Conservation (phyloP, 64 coral and sea anemone genomes). For the Montipora foliosa region DNA sequence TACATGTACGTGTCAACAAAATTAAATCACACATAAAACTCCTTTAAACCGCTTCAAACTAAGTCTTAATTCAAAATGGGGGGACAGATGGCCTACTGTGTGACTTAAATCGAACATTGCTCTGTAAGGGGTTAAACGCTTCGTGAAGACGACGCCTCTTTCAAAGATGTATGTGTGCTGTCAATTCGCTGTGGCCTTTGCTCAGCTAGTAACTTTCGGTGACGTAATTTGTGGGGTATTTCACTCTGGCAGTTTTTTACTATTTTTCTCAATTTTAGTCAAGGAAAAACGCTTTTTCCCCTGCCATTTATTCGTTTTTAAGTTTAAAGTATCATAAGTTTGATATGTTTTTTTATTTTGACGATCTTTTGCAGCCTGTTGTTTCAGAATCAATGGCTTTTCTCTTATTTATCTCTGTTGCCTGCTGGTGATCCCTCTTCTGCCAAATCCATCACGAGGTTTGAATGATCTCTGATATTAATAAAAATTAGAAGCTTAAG, state of each 20-base stretch:
- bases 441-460: slow-evolving; percentile 89
- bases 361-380: slow-evolving; percentile 73
- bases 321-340: background rate
- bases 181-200: no score
- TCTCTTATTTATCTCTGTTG: slow-evolving; percentile 96
- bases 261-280: no score
- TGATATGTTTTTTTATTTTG: background rate
- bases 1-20: no score
- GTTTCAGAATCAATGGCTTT: slow-evolving; percentile 94
- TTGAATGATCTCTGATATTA: background rate
- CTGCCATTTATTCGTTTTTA: background rate
- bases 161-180: background rate
- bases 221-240: slow-evolving; percentile 52
- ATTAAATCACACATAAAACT: background rate
- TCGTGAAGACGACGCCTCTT: background rate
- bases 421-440: slow-evolving; percentile 88
- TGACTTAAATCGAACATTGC: background rate
- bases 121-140: background rate
- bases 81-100: background rate
- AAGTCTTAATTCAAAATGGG: no score
- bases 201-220: background rate
- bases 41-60: no score
- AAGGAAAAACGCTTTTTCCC: no score
- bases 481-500: background rate
- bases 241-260: background rate